Conservation (phyloP, 1,140 invertebrate species). For the Harlomillsia oculata region DNA sequence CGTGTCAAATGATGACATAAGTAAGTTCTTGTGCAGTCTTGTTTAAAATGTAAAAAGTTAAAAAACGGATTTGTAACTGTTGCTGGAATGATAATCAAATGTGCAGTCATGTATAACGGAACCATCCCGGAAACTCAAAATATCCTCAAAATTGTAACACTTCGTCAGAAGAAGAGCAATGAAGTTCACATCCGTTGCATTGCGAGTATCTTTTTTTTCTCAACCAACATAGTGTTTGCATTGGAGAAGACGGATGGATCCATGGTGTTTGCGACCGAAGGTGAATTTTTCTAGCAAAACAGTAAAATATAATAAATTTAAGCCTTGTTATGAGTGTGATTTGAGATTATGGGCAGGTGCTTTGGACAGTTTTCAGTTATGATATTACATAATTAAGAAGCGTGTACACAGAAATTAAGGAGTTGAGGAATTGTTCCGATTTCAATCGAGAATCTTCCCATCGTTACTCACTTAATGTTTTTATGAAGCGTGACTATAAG, state of each 20-base stretch:
- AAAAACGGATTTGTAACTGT: neutral
- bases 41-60: neutral
- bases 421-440: neutral
- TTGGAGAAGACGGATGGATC: constrained; percentile 28
- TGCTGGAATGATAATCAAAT: too few relatives aligned
- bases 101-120: constrained; percentile 28
- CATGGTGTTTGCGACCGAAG: constrained; percentile 15
- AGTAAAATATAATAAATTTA: neutral
- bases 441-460: too few relatives aligned
- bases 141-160: constrained; percentile 20
- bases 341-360: neutral
- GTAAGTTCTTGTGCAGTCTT: constrained; percentile 18
- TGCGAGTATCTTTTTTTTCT: constrained; percentile 29
- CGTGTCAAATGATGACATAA: constrained; percentile 21
- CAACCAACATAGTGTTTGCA: constrained; percentile 27
- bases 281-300: constrained; percentile 1
- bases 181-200: constrained; percentile 24
- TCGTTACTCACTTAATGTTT: too few relatives aligned
- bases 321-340: neutral
- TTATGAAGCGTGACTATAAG: too few relatives aligned
- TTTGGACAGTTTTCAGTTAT: neutral
- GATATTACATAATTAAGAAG: neutral
- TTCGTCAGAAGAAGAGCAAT: constrained; percentile 4
- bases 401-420: too few relatives aligned
- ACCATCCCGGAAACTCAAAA: constrained; percentile 17